Percentiles rank a stretch among this genome's conserved stretches.
Conservation (phyloP, 2,113 vertebrate species). For the Himantopus leucocephalus region DNA sequence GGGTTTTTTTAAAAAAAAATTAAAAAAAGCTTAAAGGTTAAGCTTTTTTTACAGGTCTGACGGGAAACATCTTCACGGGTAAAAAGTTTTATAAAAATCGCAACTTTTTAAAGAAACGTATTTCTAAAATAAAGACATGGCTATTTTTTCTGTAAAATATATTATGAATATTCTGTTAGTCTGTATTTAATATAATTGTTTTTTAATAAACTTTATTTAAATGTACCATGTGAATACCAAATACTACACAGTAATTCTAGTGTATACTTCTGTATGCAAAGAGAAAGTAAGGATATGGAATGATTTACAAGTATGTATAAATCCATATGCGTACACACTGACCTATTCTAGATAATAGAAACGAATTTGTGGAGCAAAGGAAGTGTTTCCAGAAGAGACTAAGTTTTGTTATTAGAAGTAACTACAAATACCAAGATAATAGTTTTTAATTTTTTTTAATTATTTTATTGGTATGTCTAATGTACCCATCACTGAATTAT, state of each 20-base stretch:
- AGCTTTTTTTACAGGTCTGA: conserved; percentile 29
- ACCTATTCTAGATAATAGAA: background rate
- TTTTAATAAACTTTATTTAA: conserved; percentile 74
- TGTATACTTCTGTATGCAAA: background rate
- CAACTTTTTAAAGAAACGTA: conserved; percentile 15
- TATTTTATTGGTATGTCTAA: background rate
- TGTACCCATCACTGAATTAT: background rate
- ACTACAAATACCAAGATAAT: background rate
- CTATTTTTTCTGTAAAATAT: conserved; percentile 65
- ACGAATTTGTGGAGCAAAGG: background rate
- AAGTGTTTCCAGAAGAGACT: background rate
- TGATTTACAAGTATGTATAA: background rate
- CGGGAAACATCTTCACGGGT: conserved; percentile 40
- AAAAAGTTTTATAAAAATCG: conserved; percentile 62
- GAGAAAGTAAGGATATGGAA: background rate
- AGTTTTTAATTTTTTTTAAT: background rate
- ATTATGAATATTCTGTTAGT: conserved; percentile 57
- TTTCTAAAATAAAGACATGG: conserved; percentile 60
- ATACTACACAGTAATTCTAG: conserved; percentile 22
- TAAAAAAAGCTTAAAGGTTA: background rate
- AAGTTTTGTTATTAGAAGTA: background rate
- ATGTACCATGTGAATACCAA: conserved; percentile 44
- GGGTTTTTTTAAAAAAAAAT: background rate
- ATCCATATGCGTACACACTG: background rate
- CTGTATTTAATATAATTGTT: conserved; percentile 71